Conservation (phyloP, 2,888 invertebrate species). For the Caenorhabditis sp. region DNA sequence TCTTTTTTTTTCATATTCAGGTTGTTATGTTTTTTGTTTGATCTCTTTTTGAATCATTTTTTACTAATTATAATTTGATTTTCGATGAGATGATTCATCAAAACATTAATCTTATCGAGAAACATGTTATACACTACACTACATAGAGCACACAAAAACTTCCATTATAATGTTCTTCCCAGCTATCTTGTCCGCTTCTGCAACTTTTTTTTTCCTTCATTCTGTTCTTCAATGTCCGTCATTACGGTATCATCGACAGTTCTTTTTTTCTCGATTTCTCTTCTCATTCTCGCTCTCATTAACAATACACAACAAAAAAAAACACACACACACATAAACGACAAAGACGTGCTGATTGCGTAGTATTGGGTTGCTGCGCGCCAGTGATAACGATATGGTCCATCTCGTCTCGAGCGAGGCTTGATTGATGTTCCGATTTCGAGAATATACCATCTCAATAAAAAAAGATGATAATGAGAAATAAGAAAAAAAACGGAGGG, state of each 20-base stretch:
- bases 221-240: not conserved
- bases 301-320: not conserved
- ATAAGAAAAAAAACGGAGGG: not conserved
- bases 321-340: not conserved
- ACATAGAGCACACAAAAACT: no score
- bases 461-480: not conserved
- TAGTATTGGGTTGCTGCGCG: not conserved
- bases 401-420: constrained; percentile 6
- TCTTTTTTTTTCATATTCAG: no score
- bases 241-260: no score
- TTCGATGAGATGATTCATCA: no score
- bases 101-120: no score
- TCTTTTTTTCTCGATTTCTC: no score
- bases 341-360: not conserved
- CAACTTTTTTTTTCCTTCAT: not conserved
- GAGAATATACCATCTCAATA: not conserved
- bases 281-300: not conserved
- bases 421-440: constrained; percentile 27
- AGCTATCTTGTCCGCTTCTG: no score
- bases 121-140: no score
- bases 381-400: constrained; percentile 15
- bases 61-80: no score
- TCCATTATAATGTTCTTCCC: no score
- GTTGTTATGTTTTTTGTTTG: no score
- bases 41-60: no score